A percentile compares a stretch with the other conserved stretches of the same genome.
Conservation (phyloP, 2,113 vertebrate species). For the Sylvilagus bachmani region DNA sequence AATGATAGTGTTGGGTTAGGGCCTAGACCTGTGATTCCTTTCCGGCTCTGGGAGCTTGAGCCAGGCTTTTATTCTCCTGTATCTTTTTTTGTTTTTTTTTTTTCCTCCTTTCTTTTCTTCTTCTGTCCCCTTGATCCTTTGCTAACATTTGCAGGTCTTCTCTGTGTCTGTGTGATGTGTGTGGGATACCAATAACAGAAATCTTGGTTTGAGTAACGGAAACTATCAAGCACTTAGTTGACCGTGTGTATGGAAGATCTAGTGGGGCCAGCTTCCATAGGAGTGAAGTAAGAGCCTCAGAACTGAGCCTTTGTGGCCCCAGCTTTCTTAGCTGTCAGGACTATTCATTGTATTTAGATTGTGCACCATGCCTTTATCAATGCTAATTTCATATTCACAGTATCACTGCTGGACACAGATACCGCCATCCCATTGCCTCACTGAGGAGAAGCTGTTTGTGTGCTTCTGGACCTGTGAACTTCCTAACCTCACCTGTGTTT, state of each 20-base stretch:
- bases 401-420: too few species aligned
- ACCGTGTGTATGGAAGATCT: neutral
- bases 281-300: rapidly evolving
- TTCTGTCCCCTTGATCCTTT: neutral
- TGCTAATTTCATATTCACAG: neutral
- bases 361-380: rapidly evolving
- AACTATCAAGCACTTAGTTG: neutral
- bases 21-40: neutral
- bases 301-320: rapidly evolving
- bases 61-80: neutral
- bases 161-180: neutral
- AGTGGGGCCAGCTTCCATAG: rapidly evolving
- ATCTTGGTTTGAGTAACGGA: neutral
- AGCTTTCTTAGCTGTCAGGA: neutral
- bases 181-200: neutral
- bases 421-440: too few species aligned
- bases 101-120: neutral
- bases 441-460: neutral
- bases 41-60: neutral
- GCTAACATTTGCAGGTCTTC: neutral
- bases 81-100: neutral
- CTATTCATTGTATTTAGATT: rapidly evolving
- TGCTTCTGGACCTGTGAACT: neutral
- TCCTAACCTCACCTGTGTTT: neutral
- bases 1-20: rapidly evolving